Conservation (phyloP, 2,113 vertebrate species). For the Mystacornis crossleyi region DNA sequence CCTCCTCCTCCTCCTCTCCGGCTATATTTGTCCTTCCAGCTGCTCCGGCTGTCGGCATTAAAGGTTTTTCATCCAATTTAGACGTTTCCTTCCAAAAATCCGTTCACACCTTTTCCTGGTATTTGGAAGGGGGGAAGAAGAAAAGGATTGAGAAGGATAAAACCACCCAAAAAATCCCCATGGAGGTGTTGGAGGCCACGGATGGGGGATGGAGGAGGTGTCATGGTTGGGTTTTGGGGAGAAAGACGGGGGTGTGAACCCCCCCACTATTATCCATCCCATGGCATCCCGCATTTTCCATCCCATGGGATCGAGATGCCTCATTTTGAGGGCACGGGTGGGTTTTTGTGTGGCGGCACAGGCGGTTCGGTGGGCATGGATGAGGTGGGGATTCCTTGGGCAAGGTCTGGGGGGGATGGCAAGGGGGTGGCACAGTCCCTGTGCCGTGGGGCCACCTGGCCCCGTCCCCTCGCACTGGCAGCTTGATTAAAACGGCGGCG, state of each 20-base stretch:
- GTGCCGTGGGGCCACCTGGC: background rate
- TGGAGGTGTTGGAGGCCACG: background rate
- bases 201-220: background rate
- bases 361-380: fast-evolving
- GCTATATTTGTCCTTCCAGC: slow-evolving; percentile 42
- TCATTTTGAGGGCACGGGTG: fast-evolving
- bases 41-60: slow-evolving; percentile 15
- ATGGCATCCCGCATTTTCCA: fast-evolving
- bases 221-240: background rate
- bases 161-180: background rate
- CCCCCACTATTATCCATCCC: fast-evolving
- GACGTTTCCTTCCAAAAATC: slow-evolving; percentile 16
- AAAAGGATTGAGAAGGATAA: background rate
- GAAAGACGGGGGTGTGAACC: fast-evolving
- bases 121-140: background rate
- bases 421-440: background rate
- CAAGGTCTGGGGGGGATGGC: no score
- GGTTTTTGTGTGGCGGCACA: fast-evolving
- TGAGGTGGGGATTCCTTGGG: background rate
- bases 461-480: background rate
- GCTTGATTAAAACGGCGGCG: slow-evolving; percentile 73
- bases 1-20: background rate
- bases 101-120: background rate
- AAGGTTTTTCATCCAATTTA: background rate
- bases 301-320: fast-evolving